Evolutionary conservation across 2,888 invertebrate species (phyloP).

Genomic region (Drosophila merina): DNA sequence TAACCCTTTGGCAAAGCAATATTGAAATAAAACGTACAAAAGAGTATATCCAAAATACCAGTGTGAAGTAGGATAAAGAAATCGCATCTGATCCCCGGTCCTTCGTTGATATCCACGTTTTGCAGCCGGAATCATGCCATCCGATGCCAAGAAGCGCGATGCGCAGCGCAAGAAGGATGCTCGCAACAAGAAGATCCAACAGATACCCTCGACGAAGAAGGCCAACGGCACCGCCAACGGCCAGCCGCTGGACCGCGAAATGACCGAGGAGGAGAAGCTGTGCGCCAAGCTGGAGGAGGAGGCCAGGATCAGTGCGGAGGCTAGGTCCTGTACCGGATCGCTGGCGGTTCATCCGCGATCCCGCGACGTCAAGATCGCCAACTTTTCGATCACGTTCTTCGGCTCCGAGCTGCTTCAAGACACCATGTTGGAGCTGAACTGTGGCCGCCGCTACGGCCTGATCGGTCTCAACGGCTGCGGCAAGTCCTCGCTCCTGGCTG

Average conservation of each 20-base stretch:
- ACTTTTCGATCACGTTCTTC: conserved; percentile 98
- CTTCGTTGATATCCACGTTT: not conserved
- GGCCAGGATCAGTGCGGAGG: conserved; percentile 96
- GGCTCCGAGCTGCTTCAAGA: conserved; percentile 98
- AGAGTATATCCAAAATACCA: conserved; percentile 7
- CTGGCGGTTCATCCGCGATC: conserved; percentile 97
- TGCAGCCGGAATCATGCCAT: conserved; percentile 90
- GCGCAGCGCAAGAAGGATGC: conserved; percentile 99
- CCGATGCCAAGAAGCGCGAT: conserved; percentile 99
- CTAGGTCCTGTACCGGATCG: conserved; percentile 96
- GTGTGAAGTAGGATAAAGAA: not conserved
- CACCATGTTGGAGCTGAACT: conserved; percentile 97
- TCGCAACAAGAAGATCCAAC: conserved; percentile 85
- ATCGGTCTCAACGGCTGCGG: conserved; percentile 99
- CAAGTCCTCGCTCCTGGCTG: conserved; percentile 97
- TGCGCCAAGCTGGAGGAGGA: conserved; percentile 95
- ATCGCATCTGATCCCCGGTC: not conserved
- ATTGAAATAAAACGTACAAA: not conserved
- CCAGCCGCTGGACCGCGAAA: conserved; percentile 77
- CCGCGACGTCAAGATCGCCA: conserved; percentile 97
- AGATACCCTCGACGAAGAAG: conserved; percentile 84
- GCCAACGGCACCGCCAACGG: conserved; percentile 88
- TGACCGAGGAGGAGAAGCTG: conserved; percentile 88
- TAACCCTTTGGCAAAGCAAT: conserved; percentile 7
- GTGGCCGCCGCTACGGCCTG: conserved; percentile 97